Evolutionary conservation across 1,140 invertebrate species (phyloP), one percentile per base, ranked within the genome.

Genomic region (Anastrepha obliqua): DNA sequence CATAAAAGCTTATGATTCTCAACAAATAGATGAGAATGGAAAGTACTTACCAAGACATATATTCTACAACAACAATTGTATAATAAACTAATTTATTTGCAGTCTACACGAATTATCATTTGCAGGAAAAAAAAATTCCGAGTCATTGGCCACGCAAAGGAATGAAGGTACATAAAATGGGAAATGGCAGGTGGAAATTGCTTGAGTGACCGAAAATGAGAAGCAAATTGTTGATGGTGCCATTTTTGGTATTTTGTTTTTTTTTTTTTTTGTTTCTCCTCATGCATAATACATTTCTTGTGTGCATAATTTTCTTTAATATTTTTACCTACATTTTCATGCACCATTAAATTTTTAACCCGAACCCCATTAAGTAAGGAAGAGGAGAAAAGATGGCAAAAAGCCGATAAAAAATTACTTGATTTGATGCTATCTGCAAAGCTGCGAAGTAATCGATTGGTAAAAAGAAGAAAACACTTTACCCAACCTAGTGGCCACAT

Each of bases 351-450:
- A 85, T 39, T 42, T 60, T 85, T 58, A 20, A 85, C 51, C 81
- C 70, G 51, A 85, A 85, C n/a, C 47, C 55, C 81, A 85, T 85
- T 85, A 85, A n/a, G 81, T 55, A 85, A 39, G 51, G n/a, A 55
- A 60, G 51, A 47, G 13, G 51, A 85, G 81, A 58, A 42, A 85
- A 59, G 4, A 29, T 29, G 29, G 29, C 29, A 29, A 85, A 55
- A 44, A 70, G 29, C 42, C 67, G 39, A 42, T 55, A 44, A 74
- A 74, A 44, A 3, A 47, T 74, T 74, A 74, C 42, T 74, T 74
- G 67, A 47, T 74, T 74, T 42, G 13, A 42, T 11, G 42, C 42
- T n/a, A 42, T 42, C 11, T 47, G 0, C 42, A 2, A 44, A 74
- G 67, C 67, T 74, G 67, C 6, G 39, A 74, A 17, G 67, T 74